Evolutionary conservation across 2,113 vertebrate genomes (phyloP).

Genomic region (Hypocryptadius cinnamomeus): DNA sequence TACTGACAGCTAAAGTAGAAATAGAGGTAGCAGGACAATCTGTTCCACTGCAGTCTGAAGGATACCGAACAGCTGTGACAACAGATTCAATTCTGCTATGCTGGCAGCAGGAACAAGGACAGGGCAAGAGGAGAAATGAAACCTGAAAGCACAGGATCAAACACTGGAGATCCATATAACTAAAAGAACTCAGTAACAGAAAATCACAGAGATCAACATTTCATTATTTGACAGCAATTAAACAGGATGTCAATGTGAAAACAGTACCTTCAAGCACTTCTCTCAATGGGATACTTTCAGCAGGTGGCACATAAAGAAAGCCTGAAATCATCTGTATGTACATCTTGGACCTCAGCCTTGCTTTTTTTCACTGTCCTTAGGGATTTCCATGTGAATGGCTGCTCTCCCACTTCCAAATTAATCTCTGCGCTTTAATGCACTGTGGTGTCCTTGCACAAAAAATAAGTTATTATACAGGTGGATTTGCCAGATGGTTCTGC

Average conservation of each 20-base stretch:
- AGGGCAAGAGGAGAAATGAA: not conserved
- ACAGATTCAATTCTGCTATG: not conserved
- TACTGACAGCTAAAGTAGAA: not conserved
- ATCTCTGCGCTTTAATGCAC: not conserved
- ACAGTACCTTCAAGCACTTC: not conserved
- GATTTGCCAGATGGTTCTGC: not conserved
- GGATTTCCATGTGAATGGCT: not conserved
- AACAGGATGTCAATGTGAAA: not conserved
- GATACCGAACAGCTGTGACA: not conserved
- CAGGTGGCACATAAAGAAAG: not conserved
- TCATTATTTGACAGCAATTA: not conserved
- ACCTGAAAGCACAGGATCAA: not conserved
- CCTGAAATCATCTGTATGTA: not conserved
- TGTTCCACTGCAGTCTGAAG: not conserved
- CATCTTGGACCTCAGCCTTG: not conserved
- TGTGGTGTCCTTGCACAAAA: not conserved
- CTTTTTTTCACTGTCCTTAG: not conserved
- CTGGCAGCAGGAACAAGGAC: not conserved
- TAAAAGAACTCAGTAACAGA: not conserved
- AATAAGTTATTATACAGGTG: not conserved
- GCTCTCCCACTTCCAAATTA: not conserved
- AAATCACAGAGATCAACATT: not conserved
- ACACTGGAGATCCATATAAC: not conserved
- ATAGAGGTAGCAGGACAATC: not conserved
- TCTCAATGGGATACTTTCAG: not conserved